Evolutionary conservation across 2,888 invertebrate genomes (phyloP), one percentile per base, ranked within the genome.

Genomic region (Drosophila setosimentum): DNA sequence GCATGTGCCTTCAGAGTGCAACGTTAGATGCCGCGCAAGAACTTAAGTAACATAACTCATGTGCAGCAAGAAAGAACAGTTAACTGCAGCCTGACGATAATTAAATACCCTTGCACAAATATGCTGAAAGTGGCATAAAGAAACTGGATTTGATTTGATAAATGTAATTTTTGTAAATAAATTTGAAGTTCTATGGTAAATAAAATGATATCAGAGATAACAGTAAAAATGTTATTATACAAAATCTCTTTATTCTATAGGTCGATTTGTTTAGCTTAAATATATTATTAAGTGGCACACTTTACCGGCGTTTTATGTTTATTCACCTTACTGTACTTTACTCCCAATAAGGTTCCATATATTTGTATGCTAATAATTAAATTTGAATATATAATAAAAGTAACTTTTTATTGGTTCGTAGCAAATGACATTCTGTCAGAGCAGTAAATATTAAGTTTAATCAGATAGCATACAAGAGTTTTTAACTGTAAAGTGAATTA

Each of bases 1-100:
- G 85, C 87, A 87, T 83, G 89, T 73, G 89, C 89, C 87, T 85
- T 87, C 79, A 81, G 79, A 87, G 82, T 85, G 88, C 82, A 89
- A 84, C 76, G 82, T 84, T 84, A 89, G 86, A 81, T 81, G 74
- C 66, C 84, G 57, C 54, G 75, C 82, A 84, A 82, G 82, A 89
- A 89, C 85, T 87, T 85, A 89, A 85, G 85, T 89, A 85, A 85
- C 84, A 87, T 85, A 85, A 89, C 85, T 85, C 85, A 85, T 85
- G 85, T 85, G 90, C 84, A 89, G 80, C 86, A 82, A 83, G 80
- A 71, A 74, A 58, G 55, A 72, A 70, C 70, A 55, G 61, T 55
- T 42, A 33, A 24, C 40, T 30, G 32, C 24, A 13, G 13, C 0
- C n/a, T 21, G 45, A 6, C 49, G 50, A 30, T 51, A 4, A 27